phyloP scores from a whole-genome alignment of 2,797 vertebrate genomes.

The Chaetophractus vellerosus region DNA sequence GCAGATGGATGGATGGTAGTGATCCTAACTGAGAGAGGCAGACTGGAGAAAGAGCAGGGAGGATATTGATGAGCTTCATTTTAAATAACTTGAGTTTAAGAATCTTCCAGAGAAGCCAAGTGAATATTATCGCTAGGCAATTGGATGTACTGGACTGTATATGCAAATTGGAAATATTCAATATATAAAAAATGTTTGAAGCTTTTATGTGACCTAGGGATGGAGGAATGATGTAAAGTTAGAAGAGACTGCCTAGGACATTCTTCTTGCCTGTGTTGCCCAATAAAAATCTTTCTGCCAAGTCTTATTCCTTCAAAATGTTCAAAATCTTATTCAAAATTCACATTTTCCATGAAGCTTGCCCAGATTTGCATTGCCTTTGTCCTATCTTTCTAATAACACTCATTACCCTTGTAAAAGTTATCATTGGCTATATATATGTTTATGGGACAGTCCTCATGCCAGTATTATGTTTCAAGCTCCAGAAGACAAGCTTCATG shows the following conservation, averaged over 20 bases:
- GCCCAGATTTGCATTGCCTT: slow-evolving; percentile 62
- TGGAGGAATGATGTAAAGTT: neutral
- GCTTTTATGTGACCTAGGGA: neutral
- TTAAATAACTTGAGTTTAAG: slow-evolving; percentile 10
- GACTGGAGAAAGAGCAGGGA: neutral
- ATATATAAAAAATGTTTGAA: neutral
- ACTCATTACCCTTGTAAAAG: slow-evolving; percentile 54
- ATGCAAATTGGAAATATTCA: slow-evolving; percentile 19
- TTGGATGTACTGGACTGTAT: neutral
- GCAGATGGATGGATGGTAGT: neutral
- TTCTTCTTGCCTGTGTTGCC: slow-evolving; percentile 34
- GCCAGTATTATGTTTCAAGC: slow-evolving; percentile 17
- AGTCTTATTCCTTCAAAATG: slow-evolving; percentile 39
- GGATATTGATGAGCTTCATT: neutral
- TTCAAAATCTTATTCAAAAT: slow-evolving; percentile 63
- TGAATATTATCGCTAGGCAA: neutral
- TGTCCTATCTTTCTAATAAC: slow-evolving; percentile 56
- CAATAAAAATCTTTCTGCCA: slow-evolving; percentile 42
- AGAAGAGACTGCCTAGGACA: slow-evolving; percentile 29
- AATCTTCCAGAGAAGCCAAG: slow-evolving; percentile 20
- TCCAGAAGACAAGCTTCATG: neutral
- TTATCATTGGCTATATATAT: slow-evolving; percentile 36
- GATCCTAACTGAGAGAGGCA: neutral
- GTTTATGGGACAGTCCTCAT: slow-evolving; percentile 21
- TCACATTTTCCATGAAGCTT: slow-evolving; percentile 68